A percentile compares a stretch with the other conserved stretches of the same genome.
Conservation (phyloP, 92 coral and sea anemone genomes). For the Epizoanthus stellaris region DNA sequence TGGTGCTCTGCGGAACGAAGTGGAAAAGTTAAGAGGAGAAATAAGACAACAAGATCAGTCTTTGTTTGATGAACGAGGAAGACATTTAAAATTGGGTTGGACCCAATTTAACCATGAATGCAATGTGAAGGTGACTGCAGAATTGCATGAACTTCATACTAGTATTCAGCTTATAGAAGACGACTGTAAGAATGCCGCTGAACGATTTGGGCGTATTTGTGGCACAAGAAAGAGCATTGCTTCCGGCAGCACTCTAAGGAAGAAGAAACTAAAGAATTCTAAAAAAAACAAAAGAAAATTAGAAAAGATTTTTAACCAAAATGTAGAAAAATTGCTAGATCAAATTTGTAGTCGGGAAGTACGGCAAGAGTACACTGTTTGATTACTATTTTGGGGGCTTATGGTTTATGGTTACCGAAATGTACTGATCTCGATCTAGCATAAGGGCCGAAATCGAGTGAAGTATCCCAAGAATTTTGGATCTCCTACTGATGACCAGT, state of each 20-base stretch:
- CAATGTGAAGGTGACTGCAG: slow-evolving; percentile 40
- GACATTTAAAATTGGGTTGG: slow-evolving; percentile 44
- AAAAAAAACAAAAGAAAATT: slow-evolving; percentile 46
- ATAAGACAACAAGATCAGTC: slow-evolving; percentile 43
- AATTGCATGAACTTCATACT: slow-evolving; percentile 40
- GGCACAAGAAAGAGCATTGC: slow-evolving; percentile 29
- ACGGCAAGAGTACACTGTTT: slow-evolving; percentile 31
- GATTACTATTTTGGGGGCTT: no score
- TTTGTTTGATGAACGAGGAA: slow-evolving; percentile 54
- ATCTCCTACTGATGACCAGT: no score
- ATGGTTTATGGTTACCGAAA: no score
- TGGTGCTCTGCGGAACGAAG: slow-evolving; percentile 14
- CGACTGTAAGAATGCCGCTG: slow-evolving; percentile 48
- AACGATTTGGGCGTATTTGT: slow-evolving; percentile 24
- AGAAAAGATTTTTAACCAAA: slow-evolving; percentile 37
- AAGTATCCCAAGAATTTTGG: no score
- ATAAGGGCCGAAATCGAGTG: no score
- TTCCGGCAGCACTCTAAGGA: slow-evolving; percentile 27
- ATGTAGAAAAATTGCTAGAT: slow-evolving; percentile 52
- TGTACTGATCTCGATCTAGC: no score
- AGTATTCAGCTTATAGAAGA: slow-evolving; percentile 44
- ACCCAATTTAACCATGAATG: slow-evolving; percentile 34
- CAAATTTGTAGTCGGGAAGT: slow-evolving; percentile 54
- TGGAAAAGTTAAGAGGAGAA: slow-evolving; percentile 34
- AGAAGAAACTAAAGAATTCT: slow-evolving; percentile 46